Conservation (phyloP, 30 jellyfish, hydroid and myxozoan species). For the Chironex yamaguchii region DNA sequence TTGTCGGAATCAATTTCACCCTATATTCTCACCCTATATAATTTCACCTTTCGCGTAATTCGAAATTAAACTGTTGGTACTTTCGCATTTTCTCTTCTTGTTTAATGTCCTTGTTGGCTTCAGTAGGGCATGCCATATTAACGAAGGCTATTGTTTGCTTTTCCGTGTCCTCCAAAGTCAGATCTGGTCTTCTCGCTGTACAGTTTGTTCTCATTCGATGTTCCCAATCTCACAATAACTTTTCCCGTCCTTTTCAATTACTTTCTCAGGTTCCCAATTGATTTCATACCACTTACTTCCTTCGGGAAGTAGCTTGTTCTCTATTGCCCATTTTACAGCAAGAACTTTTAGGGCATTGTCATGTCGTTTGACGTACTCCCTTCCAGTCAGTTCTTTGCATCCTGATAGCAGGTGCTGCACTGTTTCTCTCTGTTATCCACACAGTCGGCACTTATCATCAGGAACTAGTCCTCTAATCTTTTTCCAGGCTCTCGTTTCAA, state of each 20-base stretch:
- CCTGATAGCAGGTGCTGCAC: conserved; percentile 29
- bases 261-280: conserved; percentile 31
- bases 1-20: too few species aligned
- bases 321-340: conserved; percentile 29
- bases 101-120: conserved; percentile 6
- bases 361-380: conserved; percentile 18
- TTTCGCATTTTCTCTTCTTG: conserved; percentile 20
- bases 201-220: conserved; percentile 3
- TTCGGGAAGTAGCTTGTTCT: conserved; percentile 1
- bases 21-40: too few species aligned
- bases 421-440: too few species aligned
- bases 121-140: conserved; percentile 13
- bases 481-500: too few species aligned
- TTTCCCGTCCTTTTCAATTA: background rate
- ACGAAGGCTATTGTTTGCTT: background rate
- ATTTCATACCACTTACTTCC: conserved; percentile 7
- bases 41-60: conserved; percentile 33
- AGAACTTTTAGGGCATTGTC: conserved; percentile 31
- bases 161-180: background rate
- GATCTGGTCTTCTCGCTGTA: conserved; percentile 2
- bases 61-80: conserved; percentile 13
- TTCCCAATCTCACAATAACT: conserved; percentile 25
- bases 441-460: too few species aligned
- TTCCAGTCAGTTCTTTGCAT: conserved; percentile 21
- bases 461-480: too few species aligned